Evolutionary conservation across 2,888 invertebrate species (phyloP).

Genomic region (Synergus japonicus): DNA sequence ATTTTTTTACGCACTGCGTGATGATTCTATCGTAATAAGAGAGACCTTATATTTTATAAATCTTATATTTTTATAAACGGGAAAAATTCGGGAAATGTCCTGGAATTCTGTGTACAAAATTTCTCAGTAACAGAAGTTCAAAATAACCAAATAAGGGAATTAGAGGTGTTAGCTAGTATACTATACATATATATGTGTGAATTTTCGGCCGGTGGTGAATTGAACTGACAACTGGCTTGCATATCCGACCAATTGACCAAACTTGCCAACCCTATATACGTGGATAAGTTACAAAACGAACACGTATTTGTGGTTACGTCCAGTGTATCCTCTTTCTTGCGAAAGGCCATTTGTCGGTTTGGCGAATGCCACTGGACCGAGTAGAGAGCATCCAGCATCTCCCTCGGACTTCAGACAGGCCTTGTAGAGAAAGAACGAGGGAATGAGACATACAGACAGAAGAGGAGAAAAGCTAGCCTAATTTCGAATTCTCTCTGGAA

Average conservation of each 20-base stretch:
- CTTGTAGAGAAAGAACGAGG: constrained; percentile 35
- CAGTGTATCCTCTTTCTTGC: constrained; percentile 50
- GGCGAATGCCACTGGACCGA: constrained; percentile 50
- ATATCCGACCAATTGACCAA: constrained; percentile 30
- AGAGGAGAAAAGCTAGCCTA: constrained; percentile 48
- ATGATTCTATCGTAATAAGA: too few relatives aligned
- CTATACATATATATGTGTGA: constrained; percentile 1
- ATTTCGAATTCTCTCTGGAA: constrained; percentile 55
- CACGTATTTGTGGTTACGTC: constrained; percentile 49
- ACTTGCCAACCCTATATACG: constrained; percentile 30
- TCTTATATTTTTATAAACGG: too few relatives aligned
- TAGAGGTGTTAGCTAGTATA: constrained; percentile 2
- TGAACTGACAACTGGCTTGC: constrained; percentile 7
- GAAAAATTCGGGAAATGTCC: too few relatives aligned
- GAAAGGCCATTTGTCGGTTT: constrained; percentile 53
- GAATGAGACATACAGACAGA: constrained; percentile 28
- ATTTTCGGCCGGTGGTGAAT: constrained; percentile 16
- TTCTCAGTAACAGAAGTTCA: background rate
- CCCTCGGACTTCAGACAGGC: constrained; percentile 44
- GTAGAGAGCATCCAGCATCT: constrained; percentile 42
- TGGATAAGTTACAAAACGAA: constrained; percentile 52
- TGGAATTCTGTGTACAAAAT: too few relatives aligned
- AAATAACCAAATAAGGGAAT: constrained; percentile 27
- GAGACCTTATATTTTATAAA: too few relatives aligned
- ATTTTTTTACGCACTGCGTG: too few relatives aligned